Evolutionary conservation across 2,797 vertebrate genomes (phyloP), one percentile per base, ranked within the genome.

Genomic region (Amniataba percoides): DNA sequence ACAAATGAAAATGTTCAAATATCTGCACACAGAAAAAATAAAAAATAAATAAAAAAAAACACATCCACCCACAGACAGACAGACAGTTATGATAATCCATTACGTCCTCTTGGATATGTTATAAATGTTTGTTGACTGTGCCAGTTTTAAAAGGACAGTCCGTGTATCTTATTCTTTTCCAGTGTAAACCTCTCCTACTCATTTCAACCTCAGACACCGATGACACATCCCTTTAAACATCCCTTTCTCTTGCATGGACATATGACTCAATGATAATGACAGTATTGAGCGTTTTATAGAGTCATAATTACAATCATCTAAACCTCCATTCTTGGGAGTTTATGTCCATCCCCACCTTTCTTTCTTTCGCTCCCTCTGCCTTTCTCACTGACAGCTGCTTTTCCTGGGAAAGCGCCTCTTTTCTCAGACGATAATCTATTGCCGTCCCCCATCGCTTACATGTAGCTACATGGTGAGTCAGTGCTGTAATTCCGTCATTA

Each of bases 401-500:
- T 92, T 94, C 90, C 94, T 90, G 93, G 92, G 94, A 95, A 94
- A 93, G 92, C 84, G 92, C 87, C 85, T 90, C 82, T 91, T 92
- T 86, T 89, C 87, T 89, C 87, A 86, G 84, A 88, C 90, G 89
- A 93, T 95, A 95, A 95, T 95, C 94, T 95, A 93, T 92, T 89
- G 86, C 94, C 91, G 64, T 87, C 84, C 88, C 92, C 73, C 86
- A 84, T 85, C 88, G 82, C 92, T 92, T 93, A 94, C 93, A 94
- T 94, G 95, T 90, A 94, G 92, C 93, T 94, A 94, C 95, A 94
- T 74, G 92, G 93, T 95, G 94, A 96, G 93, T 96, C 94, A 95
- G 90, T 79, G 91, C 89, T 89, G 94, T 96, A 95, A 96, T 95
- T 95, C 94, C 90, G 80, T 95, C 95, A 96, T 96, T 96, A 96